Evolutionary conservation across 1,140 invertebrate species (phyloP).

Genomic region (Aphelinus atriplicis): DNA sequence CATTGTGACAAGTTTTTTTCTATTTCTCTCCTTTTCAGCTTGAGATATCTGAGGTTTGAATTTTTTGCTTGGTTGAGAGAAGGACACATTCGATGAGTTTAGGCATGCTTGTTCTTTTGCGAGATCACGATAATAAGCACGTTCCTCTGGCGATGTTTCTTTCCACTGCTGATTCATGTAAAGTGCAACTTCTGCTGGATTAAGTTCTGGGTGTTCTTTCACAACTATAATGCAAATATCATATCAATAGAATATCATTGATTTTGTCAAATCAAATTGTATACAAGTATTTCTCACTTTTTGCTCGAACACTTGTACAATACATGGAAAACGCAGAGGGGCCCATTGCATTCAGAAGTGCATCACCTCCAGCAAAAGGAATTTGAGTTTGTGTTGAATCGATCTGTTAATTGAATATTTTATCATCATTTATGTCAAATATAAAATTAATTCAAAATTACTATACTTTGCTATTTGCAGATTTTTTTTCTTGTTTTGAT

Average conservation of each 20-base stretch:
- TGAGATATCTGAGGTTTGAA: conserved; percentile 10
- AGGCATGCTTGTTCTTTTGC: conserved; percentile 42
- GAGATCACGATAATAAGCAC: conserved; percentile 60
- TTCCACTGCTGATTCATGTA: conserved; percentile 60
- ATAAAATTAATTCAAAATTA: conserved; percentile 18
- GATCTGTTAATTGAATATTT: conserved; percentile 39
- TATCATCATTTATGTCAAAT: conserved; percentile 5
- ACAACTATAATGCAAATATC: conserved; percentile 45
- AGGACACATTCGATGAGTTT: not conserved
- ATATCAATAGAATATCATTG: not conserved
- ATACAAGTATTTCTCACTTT: conserved; percentile 52
- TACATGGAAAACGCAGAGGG: conserved; percentile 54
- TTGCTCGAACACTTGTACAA: conserved; percentile 50
- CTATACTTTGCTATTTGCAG: not conserved
- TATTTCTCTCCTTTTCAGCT: conserved; percentile 42
- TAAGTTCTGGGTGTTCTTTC: conserved; percentile 56
- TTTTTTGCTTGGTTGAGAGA: conserved; percentile 35
- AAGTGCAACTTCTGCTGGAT: conserved; percentile 58
- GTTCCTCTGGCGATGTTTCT: conserved; percentile 58
- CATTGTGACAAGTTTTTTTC: conserved; percentile 46
- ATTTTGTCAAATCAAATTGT: not conserved
- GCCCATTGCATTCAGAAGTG: conserved; percentile 18
- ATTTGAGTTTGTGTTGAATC: conserved; percentile 39
- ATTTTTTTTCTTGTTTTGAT: conserved; percentile 5
- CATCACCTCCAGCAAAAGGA: conserved; percentile 36